These are phyloP conservation scores for Meda fulgida DNA, from an alignment of 2,797 vertebrate species.

Conservation along the genomic window DNA sequence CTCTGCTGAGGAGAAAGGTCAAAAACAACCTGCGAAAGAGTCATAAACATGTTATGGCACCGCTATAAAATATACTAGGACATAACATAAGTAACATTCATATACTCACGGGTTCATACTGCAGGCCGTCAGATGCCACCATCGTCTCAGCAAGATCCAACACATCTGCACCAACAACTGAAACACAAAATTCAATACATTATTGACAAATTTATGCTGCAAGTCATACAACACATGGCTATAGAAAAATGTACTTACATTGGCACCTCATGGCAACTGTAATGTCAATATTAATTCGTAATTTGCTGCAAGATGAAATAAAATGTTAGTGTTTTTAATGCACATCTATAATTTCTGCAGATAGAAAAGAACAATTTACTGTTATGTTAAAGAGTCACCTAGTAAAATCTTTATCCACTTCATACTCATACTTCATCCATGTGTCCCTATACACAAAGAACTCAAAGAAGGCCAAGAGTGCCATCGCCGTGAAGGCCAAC, in stretches of 20 bases:
- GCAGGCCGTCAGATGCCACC: conserved; percentile 91
- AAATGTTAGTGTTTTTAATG: neutral
- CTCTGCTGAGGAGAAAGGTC: conserved; percentile 91
- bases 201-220: neutral
- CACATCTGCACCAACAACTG: conserved; percentile 96
- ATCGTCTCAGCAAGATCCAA: conserved; percentile 96
- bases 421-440: conserved; percentile 98
- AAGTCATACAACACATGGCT: neutral
- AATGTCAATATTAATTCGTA: conserved; percentile 96
- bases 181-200: neutral
- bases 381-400: conserved; percentile 75
- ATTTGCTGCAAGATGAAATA: conserved; percentile 83
- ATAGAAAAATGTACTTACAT: conserved; percentile 82
- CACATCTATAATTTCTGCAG: neutral
- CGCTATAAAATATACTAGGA: conserved; percentile 1
- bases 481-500: conserved; percentile 92
- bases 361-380: neutral
- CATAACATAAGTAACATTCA: neutral
- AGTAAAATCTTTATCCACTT: conserved; percentile 96
- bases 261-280: conserved; percentile 98
- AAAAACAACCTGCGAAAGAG: conserved; percentile 86
- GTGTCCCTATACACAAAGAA: conserved; percentile 96
- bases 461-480: conserved; percentile 90
- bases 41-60: conserved; percentile 8
- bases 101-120: conserved; percentile 91